These are phyloP conservation scores for Cenopis cana DNA, from an alignment of 2,888 invertebrate genomes.

Conservation along the genomic window DNA sequence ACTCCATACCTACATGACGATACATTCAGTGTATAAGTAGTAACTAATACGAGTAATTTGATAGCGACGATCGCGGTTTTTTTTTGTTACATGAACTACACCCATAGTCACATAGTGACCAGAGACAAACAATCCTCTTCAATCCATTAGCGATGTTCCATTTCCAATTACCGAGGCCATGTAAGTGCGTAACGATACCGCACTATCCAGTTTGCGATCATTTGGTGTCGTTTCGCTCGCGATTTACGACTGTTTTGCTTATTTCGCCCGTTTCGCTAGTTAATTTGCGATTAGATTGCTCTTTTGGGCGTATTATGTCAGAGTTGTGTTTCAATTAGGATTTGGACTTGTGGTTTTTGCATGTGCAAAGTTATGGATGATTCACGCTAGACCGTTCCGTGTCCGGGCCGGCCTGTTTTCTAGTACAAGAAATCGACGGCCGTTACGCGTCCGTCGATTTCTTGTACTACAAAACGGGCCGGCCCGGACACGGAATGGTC, in stretches of 20 bases:
- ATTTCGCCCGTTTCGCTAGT: constrained; percentile 33
- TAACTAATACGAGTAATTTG: not conserved
- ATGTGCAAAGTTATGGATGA: too few relatives aligned
- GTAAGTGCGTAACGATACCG: constrained; percentile 46
- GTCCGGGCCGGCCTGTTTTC: too few relatives aligned
- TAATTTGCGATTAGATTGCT: constrained; percentile 34
- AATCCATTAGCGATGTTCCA: constrained; percentile 47
- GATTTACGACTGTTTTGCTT: constrained; percentile 48
- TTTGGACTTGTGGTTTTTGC: constrained; percentile 2
- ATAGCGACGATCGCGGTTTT: not conserved
- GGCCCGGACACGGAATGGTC: too few relatives aligned
- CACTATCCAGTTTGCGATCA: constrained; percentile 40
- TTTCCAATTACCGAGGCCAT: constrained; percentile 56
- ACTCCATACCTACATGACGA: not conserved
- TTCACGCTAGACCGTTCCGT: too few relatives aligned
- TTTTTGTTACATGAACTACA: not conserved
- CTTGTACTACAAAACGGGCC: too few relatives aligned
- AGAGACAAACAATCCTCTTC: constrained; percentile 46
- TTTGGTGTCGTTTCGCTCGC: constrained; percentile 49
- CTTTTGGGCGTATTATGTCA: constrained; percentile 38
- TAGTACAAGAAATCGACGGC: too few relatives aligned
- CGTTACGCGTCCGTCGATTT: too few relatives aligned
- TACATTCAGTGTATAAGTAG: not conserved
- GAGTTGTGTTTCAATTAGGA: constrained; percentile 30
- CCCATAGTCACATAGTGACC: constrained; percentile 5